Conservation (phyloP, 2,113 vertebrate species). For the Platysteira castanea region DNA sequence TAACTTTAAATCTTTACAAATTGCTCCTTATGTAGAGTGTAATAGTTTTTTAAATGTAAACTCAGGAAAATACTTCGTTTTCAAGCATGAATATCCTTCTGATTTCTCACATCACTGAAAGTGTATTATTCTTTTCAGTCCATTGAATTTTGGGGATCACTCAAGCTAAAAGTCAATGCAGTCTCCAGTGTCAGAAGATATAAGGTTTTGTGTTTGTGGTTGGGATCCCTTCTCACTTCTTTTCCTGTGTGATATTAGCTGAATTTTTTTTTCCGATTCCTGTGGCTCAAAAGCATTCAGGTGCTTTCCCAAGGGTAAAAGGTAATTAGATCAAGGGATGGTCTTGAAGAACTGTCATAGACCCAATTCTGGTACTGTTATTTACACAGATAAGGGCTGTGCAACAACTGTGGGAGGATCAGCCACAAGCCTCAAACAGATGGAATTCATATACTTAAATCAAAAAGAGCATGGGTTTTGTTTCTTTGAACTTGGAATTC, state of each 20-base stretch:
- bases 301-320: not conserved
- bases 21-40: slow-evolving; percentile 39
- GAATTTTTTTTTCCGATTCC: not conserved
- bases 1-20: slow-evolving; percentile 53
- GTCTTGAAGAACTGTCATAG: not conserved
- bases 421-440: not conserved
- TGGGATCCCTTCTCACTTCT: not conserved
- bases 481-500: slow-evolving; percentile 30
- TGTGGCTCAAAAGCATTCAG: not conserved
- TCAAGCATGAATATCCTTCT: slow-evolving; percentile 60
- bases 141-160: slow-evolving; percentile 58
- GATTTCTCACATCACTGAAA: slow-evolving; percentile 60
- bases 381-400: not conserved
- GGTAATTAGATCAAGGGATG: slow-evolving; percentile 17
- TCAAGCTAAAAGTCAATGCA: slow-evolving; percentile 67
- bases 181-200: slow-evolving; percentile 53
- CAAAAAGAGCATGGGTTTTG: slow-evolving; percentile 28
- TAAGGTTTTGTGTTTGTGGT: slow-evolving; percentile 30
- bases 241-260: not conserved
- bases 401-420: slow-evolving; percentile 33
- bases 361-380: not conserved
- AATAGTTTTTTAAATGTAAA: slow-evolving; percentile 57
- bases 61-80: slow-evolving; percentile 22
- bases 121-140: slow-evolving; percentile 63
- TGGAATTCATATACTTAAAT: slow-evolving; percentile 38